These are phyloP conservation scores for Drosophila azteca DNA, from an alignment of 1,140 invertebrate species.

Conservation along the genomic window DNA sequence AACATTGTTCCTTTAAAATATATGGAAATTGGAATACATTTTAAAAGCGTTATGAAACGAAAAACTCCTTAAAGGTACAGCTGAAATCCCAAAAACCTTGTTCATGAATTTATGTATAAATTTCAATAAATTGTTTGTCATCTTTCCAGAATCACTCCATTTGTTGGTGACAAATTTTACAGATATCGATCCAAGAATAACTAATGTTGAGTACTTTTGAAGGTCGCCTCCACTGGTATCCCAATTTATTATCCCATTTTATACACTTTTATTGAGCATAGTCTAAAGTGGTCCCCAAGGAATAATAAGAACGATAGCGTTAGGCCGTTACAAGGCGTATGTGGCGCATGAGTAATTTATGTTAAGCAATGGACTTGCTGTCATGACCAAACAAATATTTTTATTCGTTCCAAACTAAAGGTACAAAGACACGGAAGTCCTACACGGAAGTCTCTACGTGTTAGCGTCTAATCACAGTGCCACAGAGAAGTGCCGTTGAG, in stretches of 20 bases:
- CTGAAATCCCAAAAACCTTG: no score
- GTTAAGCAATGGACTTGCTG: conserved; percentile 54
- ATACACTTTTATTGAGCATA: conserved; percentile 9
- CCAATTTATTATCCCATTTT: conserved; percentile 36
- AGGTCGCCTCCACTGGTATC: conserved; percentile 9
- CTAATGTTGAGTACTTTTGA: conserved; percentile 8
- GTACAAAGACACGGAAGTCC: conserved; percentile 6
- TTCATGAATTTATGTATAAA: no score
- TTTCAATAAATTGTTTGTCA: neutral
- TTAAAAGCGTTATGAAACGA: no score
- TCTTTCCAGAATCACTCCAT: no score
- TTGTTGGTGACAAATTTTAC: conserved; percentile 3
- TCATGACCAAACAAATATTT: conserved; percentile 11
- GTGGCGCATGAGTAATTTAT: conserved; percentile 59
- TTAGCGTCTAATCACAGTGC: conserved; percentile 34
- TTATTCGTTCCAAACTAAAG: conserved; percentile 12
- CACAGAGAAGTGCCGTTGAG: no score
- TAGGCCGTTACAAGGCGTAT: conserved; percentile 22
- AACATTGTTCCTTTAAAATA: no score
- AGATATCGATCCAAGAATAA: conserved; percentile 24
- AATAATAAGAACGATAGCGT: conserved; percentile 46
- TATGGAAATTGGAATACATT: no score
- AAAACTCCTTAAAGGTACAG: no score
- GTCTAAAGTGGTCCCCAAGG: conserved; percentile 36
- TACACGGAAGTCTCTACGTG: conserved; percentile 49